These are phyloP conservation scores for Caenorhabditis tropicalis DNA, from an alignment of 1,140 invertebrate species.

Conservation along the genomic window DNA sequence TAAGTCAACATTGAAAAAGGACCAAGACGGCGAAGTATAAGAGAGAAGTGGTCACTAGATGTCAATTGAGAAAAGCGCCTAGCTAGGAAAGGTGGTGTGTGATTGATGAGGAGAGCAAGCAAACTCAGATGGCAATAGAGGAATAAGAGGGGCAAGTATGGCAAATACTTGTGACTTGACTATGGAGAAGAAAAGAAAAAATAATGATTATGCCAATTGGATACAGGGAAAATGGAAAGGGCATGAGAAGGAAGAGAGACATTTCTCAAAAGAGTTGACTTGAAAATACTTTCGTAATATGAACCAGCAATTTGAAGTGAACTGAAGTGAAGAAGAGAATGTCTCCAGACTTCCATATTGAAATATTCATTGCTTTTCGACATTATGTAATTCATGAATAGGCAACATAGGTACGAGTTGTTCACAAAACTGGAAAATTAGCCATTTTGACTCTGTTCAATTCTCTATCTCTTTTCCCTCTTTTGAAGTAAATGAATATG, in stretches of 20 bases:
- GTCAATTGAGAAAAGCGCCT: slow-evolving; percentile 31
- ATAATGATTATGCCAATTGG: slow-evolving; percentile 21
- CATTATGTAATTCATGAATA: slow-evolving; percentile 31
- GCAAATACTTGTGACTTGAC: slow-evolving; percentile 42
- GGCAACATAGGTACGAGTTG: not conserved
- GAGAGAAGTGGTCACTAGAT: slow-evolving; percentile 41
- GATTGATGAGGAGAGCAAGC: slow-evolving; percentile 32
- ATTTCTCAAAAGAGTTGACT: slow-evolving; percentile 8
- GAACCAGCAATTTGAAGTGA: slow-evolving; percentile 23
- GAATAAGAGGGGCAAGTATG: not conserved
- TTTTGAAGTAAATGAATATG: not conserved
- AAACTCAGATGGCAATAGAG: slow-evolving; percentile 30
- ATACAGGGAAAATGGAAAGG: not conserved
- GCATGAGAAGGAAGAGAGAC: not conserved
- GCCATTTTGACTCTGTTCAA: not conserved
- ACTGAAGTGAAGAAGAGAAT: not conserved
- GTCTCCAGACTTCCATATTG: slow-evolving; percentile 13
- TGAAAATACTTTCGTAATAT: not conserved
- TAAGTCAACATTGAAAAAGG: slow-evolving; percentile 4
- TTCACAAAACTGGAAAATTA: slow-evolving; percentile 35
- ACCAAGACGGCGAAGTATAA: slow-evolving; percentile 7
- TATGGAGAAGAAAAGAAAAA: not conserved
- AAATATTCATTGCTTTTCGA: slow-evolving; percentile 24
- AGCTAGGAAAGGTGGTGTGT: slow-evolving; percentile 33
- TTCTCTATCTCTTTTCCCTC: not conserved